Evolutionary conservation across 1,140 invertebrate species (phyloP), one percentile per base, ranked within the genome.

Genomic region (Drosophila varians): DNA sequence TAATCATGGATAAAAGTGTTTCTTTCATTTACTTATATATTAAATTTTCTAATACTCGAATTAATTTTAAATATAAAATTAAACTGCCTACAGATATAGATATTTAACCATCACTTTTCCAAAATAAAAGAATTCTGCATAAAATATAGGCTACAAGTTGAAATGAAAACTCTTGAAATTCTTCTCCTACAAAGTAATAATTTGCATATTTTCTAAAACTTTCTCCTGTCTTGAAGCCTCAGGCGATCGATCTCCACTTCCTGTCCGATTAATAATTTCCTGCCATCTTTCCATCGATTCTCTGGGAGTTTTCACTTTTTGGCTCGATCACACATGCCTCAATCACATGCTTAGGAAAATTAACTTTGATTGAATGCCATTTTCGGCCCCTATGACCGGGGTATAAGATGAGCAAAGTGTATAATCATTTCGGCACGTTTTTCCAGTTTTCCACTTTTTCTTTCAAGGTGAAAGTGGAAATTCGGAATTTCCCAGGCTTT

Each of bases 381-480:
- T 61, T 64, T 53, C n/a, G 3, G 47, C 23, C 34, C 16, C 38
- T 21, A n/a, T n/a, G n/a, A n/a, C n/a, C n/a, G 38, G 62, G 47
- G 62, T n/a, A n/a, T n/a, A n/a, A n/a, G 57, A 61, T 26, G 56
- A n/a, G 58, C 62, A 28, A n/a, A 73, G 69, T 48, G 69, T 73
- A 73, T 73, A 38, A 54, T 62, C 25, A 23, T 49, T 36, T 73
- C 69, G 48, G 42, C 34, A 53, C 43, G 43, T 48, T 61, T 38
- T 51, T 61, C 23, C 25, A 73, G 69, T 62, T 73, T 72, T 61
- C 38, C 68, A 28, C 9, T 23, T 23, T 19, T 12, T 19, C n/a
- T 31, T 40, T 40, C 45, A 18, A 61, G 76, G 76, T 62, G 76
- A 78, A 78, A 78, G 76, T 78, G 76, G 75, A 78, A 78, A 78